Conservation (phyloP, 2,888 invertebrate genomes). For the Aleiodes testaceus region DNA sequence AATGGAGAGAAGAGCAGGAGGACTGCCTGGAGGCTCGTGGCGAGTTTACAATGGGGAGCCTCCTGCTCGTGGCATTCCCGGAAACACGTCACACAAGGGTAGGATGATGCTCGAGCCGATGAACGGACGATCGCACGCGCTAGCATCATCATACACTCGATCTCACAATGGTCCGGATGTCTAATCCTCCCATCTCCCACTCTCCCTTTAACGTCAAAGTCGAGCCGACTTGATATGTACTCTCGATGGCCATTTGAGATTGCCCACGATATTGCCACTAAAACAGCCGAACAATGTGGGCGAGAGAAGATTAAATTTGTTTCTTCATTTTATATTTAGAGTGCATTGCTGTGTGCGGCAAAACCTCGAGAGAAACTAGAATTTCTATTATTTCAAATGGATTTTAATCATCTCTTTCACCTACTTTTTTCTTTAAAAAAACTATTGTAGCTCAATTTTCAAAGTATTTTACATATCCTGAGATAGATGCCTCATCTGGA, state of each 20-base stretch:
- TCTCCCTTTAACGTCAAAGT: slow-evolving; percentile 28
- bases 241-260: not conserved
- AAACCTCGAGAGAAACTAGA: not conserved
- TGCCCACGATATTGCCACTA: not conserved
- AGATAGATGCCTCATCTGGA: not conserved
- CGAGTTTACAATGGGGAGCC: slow-evolving; percentile 65
- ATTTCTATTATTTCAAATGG: not conserved
- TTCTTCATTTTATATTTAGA: slow-evolving; percentile 1
- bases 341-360: not conserved
- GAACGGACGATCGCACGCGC: slow-evolving; percentile 39
- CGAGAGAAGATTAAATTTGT: slow-evolving; percentile 20
- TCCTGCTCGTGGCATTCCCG: slow-evolving; percentile 64
- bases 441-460: no score
- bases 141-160: slow-evolving; percentile 34
- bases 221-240: slow-evolving; percentile 18
- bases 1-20: slow-evolving; percentile 24
- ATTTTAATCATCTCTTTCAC: slow-evolving; percentile 50
- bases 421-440: no score
- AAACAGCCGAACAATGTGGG: slow-evolving; percentile 9
- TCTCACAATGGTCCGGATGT: slow-evolving; percentile 35
- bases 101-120: slow-evolving; percentile 33
- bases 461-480: no score
- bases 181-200: slow-evolving; percentile 2
- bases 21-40: slow-evolving; percentile 59
- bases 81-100: slow-evolving; percentile 57